Base-by-base conservation (phyloP, 2,888 invertebrate species). In the Mythimna impura region DNA sequence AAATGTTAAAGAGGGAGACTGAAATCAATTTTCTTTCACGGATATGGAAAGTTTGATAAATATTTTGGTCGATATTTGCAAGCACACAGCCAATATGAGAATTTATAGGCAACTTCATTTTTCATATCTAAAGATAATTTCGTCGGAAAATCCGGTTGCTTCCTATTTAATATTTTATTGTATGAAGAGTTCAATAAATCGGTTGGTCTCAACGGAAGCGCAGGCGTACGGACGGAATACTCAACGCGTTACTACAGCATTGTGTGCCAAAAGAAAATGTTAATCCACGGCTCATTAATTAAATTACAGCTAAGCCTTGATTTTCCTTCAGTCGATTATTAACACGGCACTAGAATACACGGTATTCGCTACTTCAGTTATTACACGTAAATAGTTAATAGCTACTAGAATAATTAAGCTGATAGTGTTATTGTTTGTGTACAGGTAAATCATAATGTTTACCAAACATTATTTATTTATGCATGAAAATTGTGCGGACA, bases 211-310 rank as follows among this genome's bases (percentile, higher is more conserved):
- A 92, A 73, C 94, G 94, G 95, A 94, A 94, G 89, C 85, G 78
- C 76, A 76, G 76, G 88, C 86, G 86, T 90, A 89, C 90, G 88
- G 78, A 87, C 89, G 81, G 95, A 94, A 95, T 95, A 93, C 91
- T 91, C 91, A 94, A 91, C 85, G 87, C 79, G 86, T 88, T 93
- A 89, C 90, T 89, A 91, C 88, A 89, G 92, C 90, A 92, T 92
- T 91, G 93, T 92, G 86, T 89, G 91, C 96, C 95, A 94, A 95
- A 96, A 92, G 92, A 91, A 93, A 95, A 96, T 96, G 95, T 92
- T 94, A 96, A 96, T 96, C 94, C 92, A 88, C 88, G 88, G 89
- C 90, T 92, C 90, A 92, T 91, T 93, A 94, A 92, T 91, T 93
- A 91, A 91, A 90, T 92, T 94, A 93, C 92, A 91, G 91, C 92